Conservation (phyloP, 2,888 invertebrate species). For the Melanargia galathea region DNA sequence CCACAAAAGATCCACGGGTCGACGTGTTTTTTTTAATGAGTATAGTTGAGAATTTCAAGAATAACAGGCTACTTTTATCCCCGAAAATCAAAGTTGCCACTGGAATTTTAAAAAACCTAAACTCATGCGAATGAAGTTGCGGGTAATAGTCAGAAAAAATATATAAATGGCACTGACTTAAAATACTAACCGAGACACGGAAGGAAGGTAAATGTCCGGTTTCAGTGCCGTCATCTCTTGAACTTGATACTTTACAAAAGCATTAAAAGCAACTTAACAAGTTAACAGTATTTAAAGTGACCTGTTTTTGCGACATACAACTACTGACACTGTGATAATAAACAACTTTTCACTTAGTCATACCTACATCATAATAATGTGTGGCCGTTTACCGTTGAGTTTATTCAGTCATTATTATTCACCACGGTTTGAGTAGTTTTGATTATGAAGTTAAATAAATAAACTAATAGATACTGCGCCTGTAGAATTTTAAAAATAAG, state of each 20-base stretch:
- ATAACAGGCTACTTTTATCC: too few relatives aligned
- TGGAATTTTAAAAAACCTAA: too few relatives aligned
- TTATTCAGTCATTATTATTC: not conserved
- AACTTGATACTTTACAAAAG: conserved; percentile 8
- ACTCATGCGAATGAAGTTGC: too few relatives aligned
- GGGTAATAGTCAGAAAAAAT: too few relatives aligned
- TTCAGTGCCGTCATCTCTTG: conserved; percentile 12
- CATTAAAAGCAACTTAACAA: conserved; percentile 12
- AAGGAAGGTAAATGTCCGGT: conserved; percentile 8
- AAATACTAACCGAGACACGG: not conserved
- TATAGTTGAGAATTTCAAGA: too few relatives aligned
- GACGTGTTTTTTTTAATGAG: too few relatives aligned
- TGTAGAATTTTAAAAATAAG: conserved; percentile 3
- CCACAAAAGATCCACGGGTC: too few relatives aligned
- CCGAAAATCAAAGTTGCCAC: too few relatives aligned
- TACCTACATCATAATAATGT: not conserved
- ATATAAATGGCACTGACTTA: not conserved
- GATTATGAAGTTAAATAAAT: not conserved
- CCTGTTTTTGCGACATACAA: conserved; percentile 3
- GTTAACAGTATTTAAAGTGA: conserved; percentile 16
- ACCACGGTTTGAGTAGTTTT: not conserved
- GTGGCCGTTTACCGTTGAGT: conserved; percentile 4
- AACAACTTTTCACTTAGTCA: conserved; percentile 1
- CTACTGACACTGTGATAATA: not conserved
- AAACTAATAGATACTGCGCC: not conserved